Conservation (phyloP, 2,888 invertebrate genomes). For the Hypomecis punctinalis region DNA sequence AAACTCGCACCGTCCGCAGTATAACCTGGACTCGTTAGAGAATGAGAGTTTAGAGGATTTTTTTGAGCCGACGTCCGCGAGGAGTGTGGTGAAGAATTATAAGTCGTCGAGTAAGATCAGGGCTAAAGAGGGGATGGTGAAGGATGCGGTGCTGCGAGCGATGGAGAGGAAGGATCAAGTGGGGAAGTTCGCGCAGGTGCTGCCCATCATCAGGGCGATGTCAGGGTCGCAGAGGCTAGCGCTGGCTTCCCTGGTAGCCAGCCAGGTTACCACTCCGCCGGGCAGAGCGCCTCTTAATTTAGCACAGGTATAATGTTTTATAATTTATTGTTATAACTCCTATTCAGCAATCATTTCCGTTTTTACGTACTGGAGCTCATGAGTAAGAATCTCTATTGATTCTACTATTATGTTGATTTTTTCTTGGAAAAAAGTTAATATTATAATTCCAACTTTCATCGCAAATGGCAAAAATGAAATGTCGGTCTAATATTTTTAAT, state of each 20-base stretch:
- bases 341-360: no score
- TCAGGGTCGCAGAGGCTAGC: constrained; percentile 86
- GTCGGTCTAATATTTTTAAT: no score
- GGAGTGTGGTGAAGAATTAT: constrained; percentile 60
- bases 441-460: no score
- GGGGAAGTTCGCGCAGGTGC: constrained; percentile 85
- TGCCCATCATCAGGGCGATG: constrained; percentile 87
- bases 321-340: no score
- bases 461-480: no score
- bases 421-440: no score
- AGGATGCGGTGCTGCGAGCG: constrained; percentile 83
- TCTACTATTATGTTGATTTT: no score
- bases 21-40: constrained; percentile 75
- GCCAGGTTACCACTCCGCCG: constrained; percentile 85
- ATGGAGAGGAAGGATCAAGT: constrained; percentile 85
- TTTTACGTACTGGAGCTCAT: no score
- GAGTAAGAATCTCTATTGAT: no score
- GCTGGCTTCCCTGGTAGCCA: constrained; percentile 86
- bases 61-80: constrained; percentile 56
- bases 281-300: constrained; percentile 80
- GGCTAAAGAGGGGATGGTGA: constrained; percentile 78
- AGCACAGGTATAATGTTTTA: constrained; percentile 78
- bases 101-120: constrained; percentile 61
- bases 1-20: constrained; percentile 79
- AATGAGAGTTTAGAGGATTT: constrained; percentile 66